Percentiles rank a stretch among this genome's conserved stretches.
Conservation (phyloP, 2,888 invertebrate species). For the Leptopilina myrica region DNA sequence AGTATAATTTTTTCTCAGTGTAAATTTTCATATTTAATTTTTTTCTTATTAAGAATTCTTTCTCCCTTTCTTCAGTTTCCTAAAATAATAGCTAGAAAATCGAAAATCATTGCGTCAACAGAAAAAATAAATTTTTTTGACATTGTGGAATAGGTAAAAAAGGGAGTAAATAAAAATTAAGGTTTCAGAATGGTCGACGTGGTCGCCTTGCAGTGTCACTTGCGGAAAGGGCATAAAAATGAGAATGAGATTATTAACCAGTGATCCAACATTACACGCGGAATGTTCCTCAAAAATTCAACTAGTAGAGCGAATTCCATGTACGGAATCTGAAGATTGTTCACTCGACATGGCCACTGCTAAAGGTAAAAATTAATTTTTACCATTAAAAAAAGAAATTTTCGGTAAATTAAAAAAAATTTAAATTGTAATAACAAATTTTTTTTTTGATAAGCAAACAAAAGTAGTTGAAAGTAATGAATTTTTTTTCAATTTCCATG, state of each 20-base stretch:
- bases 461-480: conserved; percentile 12
- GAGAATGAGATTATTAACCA: conserved; percentile 84
- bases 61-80: too few species aligned
- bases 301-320: conserved; percentile 86
- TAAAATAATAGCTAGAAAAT: too few species aligned
- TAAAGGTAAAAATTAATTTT: conserved; percentile 80
- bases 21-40: too few species aligned
- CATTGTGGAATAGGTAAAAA: too few species aligned
- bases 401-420: background rate
- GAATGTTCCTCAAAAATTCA: conserved; percentile 84
- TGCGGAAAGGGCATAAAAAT: conserved; percentile 89
- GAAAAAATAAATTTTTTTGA: too few species aligned
- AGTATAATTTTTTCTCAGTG: too few species aligned
- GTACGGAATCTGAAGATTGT: conserved; percentile 83
- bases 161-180: conserved; percentile 65
- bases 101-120: too few species aligned
- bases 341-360: conserved; percentile 86
- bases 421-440: too few species aligned
- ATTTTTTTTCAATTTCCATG: conserved; percentile 39
- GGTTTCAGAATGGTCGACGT: conserved; percentile 92
- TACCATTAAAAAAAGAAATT: conserved; percentile 43
- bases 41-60: too few species aligned
- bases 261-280: conserved; percentile 82
- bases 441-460: too few species aligned
- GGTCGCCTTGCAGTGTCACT: conserved; percentile 93